phyloP scores from a whole-genome alignment of 2,888 invertebrate species.

The Cepaea hortensis region DNA sequence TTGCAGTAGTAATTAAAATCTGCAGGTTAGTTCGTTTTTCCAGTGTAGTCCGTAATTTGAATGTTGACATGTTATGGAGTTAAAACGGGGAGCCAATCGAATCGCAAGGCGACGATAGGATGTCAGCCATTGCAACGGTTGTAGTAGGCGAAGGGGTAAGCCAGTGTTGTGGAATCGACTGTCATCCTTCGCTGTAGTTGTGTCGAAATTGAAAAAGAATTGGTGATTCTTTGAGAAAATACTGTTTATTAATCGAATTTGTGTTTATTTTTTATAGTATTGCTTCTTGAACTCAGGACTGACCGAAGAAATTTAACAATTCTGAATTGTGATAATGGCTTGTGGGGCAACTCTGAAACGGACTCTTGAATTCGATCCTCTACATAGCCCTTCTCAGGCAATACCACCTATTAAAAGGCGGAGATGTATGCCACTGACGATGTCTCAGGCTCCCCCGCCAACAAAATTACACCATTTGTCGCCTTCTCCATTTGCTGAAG shows the following conservation, averaged over 20 bases:
- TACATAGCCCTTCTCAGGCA: constrained; percentile 83
- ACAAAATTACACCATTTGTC: constrained; percentile 79
- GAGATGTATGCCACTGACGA: constrained; percentile 92
- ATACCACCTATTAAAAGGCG: constrained; percentile 89
- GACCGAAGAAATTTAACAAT: constrained; percentile 22
- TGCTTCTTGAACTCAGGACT: neutral
- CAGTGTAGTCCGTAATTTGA: neutral
- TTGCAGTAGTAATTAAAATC: neutral
- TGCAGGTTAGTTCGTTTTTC: neutral
- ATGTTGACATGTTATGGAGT: constrained; percentile 18
- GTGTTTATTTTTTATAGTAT: constrained; percentile 7
- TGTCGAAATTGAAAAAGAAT: neutral
- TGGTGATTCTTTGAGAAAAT: neutral
- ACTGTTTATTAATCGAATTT: neutral
- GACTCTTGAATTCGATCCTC: constrained; percentile 94
- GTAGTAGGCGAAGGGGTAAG: neutral
- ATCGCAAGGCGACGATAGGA: neutral
- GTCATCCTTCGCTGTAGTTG: constrained; percentile 11
- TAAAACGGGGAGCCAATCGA: constrained; percentile 20
- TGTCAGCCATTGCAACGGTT: constrained; percentile 35
- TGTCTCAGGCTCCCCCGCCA: constrained; percentile 80
- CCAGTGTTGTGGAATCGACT: constrained; percentile 5
- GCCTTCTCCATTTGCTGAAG: constrained; percentile 89
- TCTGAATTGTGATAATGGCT: constrained; percentile 84
- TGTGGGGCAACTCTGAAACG: constrained; percentile 95